These are phyloP conservation scores for Pachliopta kotzebuea DNA, from an alignment of 2,888 invertebrate species.

Conservation along the genomic window DNA sequence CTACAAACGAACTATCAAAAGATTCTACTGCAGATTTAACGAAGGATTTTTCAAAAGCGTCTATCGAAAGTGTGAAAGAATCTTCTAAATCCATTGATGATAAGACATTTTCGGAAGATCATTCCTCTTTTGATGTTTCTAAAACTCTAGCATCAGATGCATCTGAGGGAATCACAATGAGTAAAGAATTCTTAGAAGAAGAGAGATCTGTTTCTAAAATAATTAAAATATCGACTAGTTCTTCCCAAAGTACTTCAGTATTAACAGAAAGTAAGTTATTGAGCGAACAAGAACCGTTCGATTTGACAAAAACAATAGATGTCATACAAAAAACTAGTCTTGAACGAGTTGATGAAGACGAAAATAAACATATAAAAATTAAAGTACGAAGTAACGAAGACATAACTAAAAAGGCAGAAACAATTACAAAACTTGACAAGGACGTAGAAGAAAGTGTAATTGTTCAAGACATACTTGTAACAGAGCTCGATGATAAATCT, in stretches of 20 bases:
- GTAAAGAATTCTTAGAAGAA: conserved; percentile 66
- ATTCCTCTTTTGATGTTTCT: conserved; percentile 73
- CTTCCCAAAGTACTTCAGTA: conserved; percentile 68
- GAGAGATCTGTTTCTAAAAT: conserved; percentile 62
- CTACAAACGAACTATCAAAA: conserved; percentile 73
- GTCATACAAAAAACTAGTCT: conserved; percentile 50
- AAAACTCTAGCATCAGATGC: conserved; percentile 74
- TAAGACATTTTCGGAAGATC: conserved; percentile 74
- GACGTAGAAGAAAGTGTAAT: conserved; percentile 46
- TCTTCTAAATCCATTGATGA: conserved; percentile 71
- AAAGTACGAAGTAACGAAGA: neutral
- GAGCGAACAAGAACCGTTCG: conserved; percentile 61
- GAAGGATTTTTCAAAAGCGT: conserved; percentile 72
- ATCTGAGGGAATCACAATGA: conserved; percentile 65
- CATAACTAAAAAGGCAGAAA: neutral
- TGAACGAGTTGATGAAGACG: conserved; percentile 46
- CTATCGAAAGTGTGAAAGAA: conserved; percentile 72
- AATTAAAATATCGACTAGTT: conserved; percentile 56
- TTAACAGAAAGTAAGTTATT: conserved; percentile 67
- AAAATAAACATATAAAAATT: conserved; percentile 47
- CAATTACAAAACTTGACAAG: conserved; percentile 10
- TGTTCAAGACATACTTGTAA: conserved; percentile 35
- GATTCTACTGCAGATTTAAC: conserved; percentile 73
- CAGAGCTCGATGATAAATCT: conserved; percentile 35
- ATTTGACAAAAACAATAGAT: conserved; percentile 44